Percentiles rank a stretch among this genome's conserved stretches.
phyloP scores from a whole-genome alignment of 2,888 invertebrate species.

The Tineola bisselliella region DNA sequence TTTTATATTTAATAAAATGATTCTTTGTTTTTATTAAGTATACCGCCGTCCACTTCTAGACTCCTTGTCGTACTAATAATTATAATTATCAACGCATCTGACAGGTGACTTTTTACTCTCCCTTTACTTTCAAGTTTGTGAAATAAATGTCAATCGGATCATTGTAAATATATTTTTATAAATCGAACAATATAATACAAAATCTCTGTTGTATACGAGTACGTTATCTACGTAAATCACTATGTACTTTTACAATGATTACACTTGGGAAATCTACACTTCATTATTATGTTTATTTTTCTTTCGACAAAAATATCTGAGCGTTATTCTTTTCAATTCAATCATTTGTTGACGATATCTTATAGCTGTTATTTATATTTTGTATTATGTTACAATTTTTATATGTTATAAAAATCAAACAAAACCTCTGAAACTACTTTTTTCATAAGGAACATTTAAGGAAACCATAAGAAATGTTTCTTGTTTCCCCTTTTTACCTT shows the following conservation, averaged over 20 bases:
- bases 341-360: background rate
- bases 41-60: too few species aligned
- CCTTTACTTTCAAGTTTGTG: too few species aligned
- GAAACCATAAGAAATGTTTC: too few species aligned
- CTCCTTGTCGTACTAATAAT: too few species aligned
- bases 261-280: slow-evolving; percentile 5
- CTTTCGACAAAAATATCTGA: background rate
- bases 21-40: too few species aligned
- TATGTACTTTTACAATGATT: background rate
- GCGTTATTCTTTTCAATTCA: background rate
- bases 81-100: too few species aligned
- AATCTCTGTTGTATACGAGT: background rate
- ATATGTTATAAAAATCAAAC: too few species aligned
- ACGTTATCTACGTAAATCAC: background rate
- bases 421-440: too few species aligned
- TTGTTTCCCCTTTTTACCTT: background rate
- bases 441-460: too few species aligned
- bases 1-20: too few species aligned
- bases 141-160: too few species aligned
- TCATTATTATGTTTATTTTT: slow-evolving; percentile 4
- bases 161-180: background rate
- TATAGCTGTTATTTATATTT: background rate
- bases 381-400: background rate
- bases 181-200: background rate
- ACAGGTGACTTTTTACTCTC: too few species aligned